phyloP scores from a whole-genome alignment of 2,113 vertebrate species.

The Chamaetylas fuelleborni region DNA sequence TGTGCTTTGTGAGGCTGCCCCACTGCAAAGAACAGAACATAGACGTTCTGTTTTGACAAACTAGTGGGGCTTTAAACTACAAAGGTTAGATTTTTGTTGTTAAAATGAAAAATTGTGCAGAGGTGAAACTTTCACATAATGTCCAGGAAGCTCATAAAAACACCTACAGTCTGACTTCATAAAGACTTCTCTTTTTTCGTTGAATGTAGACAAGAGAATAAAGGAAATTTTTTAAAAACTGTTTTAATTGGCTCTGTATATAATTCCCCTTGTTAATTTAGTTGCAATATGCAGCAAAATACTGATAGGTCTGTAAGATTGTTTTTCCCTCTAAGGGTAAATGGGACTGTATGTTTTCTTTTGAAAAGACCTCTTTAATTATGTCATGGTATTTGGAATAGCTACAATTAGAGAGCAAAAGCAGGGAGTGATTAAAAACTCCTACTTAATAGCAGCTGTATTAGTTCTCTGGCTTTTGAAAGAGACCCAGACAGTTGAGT shows the following conservation, averaged over 20 bases:
- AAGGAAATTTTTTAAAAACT: background rate
- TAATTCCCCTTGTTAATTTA: constrained; percentile 35
- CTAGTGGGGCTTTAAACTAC: background rate
- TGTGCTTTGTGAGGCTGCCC: background rate
- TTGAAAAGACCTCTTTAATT: constrained; percentile 56
- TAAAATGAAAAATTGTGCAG: constrained; percentile 9
- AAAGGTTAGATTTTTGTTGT: background rate
- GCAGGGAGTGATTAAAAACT: constrained; percentile 68
- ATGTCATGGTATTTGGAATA: constrained; percentile 58
- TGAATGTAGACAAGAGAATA: constrained; percentile 1
- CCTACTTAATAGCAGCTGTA: constrained; percentile 62
- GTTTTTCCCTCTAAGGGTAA: constrained; percentile 41
- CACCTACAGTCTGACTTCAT: constrained; percentile 15
- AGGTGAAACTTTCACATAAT: constrained; percentile 4
- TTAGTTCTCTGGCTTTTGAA: constrained; percentile 49
- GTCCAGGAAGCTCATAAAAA: constrained; percentile 29
- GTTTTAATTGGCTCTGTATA: constrained; percentile 47
- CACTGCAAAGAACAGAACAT: background rate
- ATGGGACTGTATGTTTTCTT: constrained; percentile 41
- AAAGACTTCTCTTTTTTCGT: background rate
- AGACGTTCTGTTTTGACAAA: background rate
- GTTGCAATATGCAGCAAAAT: constrained; percentile 5
- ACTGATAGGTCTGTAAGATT: constrained; percentile 34
- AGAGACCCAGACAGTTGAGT: background rate
- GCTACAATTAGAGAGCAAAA: constrained; percentile 64